Base-by-base conservation (phyloP, 2,888 invertebrate species). In the Pasiphila rectangulata region DNA sequence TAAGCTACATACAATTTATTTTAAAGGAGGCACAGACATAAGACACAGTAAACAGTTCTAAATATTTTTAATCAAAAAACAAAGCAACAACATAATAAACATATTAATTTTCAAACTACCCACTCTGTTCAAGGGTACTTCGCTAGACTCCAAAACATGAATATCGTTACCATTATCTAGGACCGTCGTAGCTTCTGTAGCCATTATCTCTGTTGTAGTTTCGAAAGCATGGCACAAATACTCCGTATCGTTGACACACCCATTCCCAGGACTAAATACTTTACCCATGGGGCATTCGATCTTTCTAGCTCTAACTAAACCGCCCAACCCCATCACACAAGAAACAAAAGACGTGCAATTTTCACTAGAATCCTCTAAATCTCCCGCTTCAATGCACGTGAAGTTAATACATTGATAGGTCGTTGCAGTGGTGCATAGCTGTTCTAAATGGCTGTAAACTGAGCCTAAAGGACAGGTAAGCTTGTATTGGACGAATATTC, bases 341-440 rank as follows among this genome's bases (percentile, higher is more conserved):
- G 75, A 57, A 3, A 85, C 57, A 49, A 68, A 87, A 0, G 76
- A 67, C 2, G 54, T 61, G 51, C 85, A 83, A 27, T 75, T 56
- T 1, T 51, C 53, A 24, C 42, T 59, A 1, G n/a, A n/a, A n/a
- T 54, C 52, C 2, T 56, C 45, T 41, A 75, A 81, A 27, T 67
- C 68, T 1, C 83, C 83, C 1, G 61, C 46, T 3, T 23, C 38
- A 0, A 69, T 66, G 45, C 87, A 88, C 29, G 69, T 70, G 45
- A 67, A 75, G 24, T 63, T 61, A 1, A 74, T 56, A 54, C 87
- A 88, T 46, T 67, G 60, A 54, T 85, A 86, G 27, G 63, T 67
- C 0, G 83, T 77, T 5, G 74, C 64, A 36, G 83, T 84, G 1
- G 83, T 82, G 57, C 87, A 88, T 36, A 78, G 72, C 34, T 63